Conservation (phyloP, 2,113 vertebrate species). For the Malurus elegans region DNA sequence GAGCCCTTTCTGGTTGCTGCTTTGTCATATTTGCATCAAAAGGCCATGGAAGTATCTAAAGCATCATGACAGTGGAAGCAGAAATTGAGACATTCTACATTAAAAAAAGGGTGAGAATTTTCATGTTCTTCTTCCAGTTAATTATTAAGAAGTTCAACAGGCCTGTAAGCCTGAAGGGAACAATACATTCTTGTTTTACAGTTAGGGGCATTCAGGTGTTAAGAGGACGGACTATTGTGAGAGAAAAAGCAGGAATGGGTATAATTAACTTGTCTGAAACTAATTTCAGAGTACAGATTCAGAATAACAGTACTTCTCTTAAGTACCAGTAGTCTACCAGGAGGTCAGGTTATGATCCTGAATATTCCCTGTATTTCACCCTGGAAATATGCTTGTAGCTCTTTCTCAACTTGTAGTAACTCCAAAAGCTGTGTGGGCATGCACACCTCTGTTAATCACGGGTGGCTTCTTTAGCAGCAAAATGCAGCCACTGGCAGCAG, state of each 20-base stretch:
- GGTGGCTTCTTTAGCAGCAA: neutral
- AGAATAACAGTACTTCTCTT: neutral
- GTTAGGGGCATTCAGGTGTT: neutral
- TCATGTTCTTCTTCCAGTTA: neutral
- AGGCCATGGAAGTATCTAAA: neutral
- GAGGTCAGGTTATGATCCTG: neutral
- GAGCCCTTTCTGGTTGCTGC: neutral
- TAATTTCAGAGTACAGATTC: neutral
- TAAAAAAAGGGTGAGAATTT: neutral
- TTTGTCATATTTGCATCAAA: slow-evolving; percentile 2
- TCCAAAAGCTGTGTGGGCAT: neutral
- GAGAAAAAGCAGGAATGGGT: neutral
- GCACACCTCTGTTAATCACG: accelerated
- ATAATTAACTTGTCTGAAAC: neutral
- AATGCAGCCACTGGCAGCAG: neutral
- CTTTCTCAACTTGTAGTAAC: neutral
- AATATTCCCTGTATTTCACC: neutral
- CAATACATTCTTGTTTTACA: neutral
- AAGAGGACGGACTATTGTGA: neutral
- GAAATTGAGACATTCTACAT: neutral
- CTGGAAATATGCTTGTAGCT: neutral
- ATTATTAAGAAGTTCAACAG: neutral
- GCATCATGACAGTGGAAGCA: neutral
- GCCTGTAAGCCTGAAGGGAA: neutral
- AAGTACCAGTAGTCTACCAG: neutral